Conservation (phyloP, 2,888 invertebrate species). For the Eilema sororculum region DNA sequence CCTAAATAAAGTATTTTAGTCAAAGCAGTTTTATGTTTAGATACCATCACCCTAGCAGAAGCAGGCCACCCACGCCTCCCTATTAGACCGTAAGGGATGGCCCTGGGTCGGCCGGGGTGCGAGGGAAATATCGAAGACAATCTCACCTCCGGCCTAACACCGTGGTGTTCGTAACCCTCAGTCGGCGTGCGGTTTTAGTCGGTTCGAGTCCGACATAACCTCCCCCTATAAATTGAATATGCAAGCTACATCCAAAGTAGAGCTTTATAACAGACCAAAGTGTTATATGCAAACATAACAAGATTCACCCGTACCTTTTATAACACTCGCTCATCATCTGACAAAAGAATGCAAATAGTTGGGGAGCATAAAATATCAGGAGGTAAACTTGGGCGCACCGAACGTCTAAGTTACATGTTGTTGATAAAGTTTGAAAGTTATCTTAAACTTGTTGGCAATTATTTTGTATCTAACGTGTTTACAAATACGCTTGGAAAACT, state of each 20-base stretch:
- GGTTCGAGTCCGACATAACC: too few species aligned
- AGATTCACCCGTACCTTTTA: neutral
- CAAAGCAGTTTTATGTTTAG: too few species aligned
- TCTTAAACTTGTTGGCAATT: constrained; percentile 8
- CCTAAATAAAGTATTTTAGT: too few species aligned
- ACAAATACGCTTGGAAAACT: neutral
- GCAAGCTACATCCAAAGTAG: neutral
- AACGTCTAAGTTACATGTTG: neutral
- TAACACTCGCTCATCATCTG: neutral
- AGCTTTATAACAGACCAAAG: neutral
- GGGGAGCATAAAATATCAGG: neutral
- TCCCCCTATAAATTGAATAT: too few species aligned
- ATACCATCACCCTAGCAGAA: too few species aligned
- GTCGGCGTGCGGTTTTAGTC: too few species aligned
- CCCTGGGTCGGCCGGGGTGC: too few species aligned
- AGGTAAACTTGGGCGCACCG: neutral
- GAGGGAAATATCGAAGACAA: too few species aligned
- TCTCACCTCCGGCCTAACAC: too few species aligned
- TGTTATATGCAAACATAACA: neutral
- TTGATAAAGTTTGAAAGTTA: constrained; percentile 3
- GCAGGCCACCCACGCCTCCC: too few species aligned
- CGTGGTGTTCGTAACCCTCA: too few species aligned
- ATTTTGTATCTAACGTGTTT: neutral
- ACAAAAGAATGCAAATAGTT: neutral
- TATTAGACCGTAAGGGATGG: too few species aligned